Conservation (phyloP, 2,888 invertebrate species). For the Caenorhabditis macrosperma region DNA sequence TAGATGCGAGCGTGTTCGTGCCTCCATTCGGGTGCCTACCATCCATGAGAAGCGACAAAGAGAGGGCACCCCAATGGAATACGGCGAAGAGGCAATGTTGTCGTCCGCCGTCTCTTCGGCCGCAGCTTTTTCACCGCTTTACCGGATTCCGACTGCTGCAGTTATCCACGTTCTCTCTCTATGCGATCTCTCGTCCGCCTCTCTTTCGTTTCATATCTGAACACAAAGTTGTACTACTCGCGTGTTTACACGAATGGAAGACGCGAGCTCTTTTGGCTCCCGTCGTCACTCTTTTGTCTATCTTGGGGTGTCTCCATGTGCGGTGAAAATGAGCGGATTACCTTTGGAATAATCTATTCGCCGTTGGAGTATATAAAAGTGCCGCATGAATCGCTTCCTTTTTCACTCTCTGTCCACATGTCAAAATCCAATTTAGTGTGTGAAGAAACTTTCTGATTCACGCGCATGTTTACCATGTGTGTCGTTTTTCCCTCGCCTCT, state of each 20-base stretch:
- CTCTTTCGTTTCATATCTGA: not conserved
- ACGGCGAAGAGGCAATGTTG: constrained; percentile 33
- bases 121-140: constrained; percentile 15
- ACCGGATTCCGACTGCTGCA: not conserved
- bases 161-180: constrained; percentile 1
- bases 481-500: not conserved
- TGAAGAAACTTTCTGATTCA: constrained; percentile 10
- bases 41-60: constrained; percentile 37
- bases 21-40: constrained; percentile 28
- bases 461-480: not conserved
- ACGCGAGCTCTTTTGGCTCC: not conserved
- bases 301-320: not conserved
- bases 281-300: not conserved
- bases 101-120: constrained; percentile 2
- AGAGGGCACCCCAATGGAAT: constrained; percentile 34
- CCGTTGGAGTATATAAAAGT: too few relatives aligned
- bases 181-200: too few relatives aligned
- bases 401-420: not conserved
- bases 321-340: not conserved
- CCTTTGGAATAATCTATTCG: not conserved
- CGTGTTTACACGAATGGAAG: not conserved
- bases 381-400: too few relatives aligned
- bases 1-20: constrained; percentile 45
- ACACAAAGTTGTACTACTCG: constrained; percentile 17
- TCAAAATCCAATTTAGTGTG: not conserved